Conservation (phyloP, 2,113 vertebrate genomes). For the Anthoscopus minutus region DNA sequence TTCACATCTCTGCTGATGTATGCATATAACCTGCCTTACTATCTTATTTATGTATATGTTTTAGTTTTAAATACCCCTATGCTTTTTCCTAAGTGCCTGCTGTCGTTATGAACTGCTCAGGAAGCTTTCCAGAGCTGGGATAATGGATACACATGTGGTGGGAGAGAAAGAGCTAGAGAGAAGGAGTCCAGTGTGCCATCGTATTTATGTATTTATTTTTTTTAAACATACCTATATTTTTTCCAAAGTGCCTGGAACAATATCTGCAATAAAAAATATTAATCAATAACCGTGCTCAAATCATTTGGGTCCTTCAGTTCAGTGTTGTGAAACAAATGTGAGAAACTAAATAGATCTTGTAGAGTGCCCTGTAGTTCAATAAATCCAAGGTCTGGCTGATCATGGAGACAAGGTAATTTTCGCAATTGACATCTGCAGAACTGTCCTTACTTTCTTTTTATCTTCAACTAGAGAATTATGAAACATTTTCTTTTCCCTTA, state of each 20-base stretch:
- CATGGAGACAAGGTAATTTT: constrained; percentile 20
- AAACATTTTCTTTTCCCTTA: background rate
- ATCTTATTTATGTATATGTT: constrained; percentile 5
- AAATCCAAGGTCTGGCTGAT: constrained; percentile 16
- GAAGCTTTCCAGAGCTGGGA: background rate
- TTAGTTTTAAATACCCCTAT: background rate
- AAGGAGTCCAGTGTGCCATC: background rate
- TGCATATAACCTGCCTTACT: background rate
- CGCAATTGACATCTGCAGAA: background rate
- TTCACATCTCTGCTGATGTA: background rate
- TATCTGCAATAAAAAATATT: constrained; percentile 28
- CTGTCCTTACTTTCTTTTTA: background rate
- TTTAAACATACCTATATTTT: constrained; percentile 10
- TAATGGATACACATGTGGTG: background rate
- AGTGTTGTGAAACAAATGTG: background rate
- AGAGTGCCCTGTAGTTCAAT: constrained; percentile 12
- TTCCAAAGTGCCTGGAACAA: background rate
- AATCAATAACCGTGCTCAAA: constrained; percentile 10
- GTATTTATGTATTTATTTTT: constrained; percentile 46
- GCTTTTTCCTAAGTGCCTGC: background rate
- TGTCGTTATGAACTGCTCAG: background rate
- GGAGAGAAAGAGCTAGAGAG: background rate
- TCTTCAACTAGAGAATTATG: background rate
- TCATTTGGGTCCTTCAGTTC: background rate
- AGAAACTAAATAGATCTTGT: constrained; percentile 28